These are phyloP conservation scores for Urocolius indicus DNA, from an alignment of 2,113 vertebrate species.

Conservation along the genomic window DNA sequence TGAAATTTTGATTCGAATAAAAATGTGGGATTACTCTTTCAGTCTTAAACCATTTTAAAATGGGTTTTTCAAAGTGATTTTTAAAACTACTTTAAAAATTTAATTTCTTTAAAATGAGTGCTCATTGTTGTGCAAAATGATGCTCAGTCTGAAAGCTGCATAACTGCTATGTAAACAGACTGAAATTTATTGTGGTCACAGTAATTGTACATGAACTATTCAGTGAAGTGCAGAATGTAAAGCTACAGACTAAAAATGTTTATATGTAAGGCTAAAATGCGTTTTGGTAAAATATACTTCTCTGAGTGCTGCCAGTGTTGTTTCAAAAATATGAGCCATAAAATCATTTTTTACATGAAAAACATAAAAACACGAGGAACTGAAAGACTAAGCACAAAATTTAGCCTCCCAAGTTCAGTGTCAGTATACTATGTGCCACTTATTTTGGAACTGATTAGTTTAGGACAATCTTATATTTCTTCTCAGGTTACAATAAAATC, in stretches of 20 bases:
- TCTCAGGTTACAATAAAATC: conserved; percentile 55
- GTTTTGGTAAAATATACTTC: neutral
- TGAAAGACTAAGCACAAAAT: neutral
- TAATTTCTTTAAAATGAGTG: too few relatives aligned
- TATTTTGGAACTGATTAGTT: conserved; percentile 29
- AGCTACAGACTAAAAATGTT: neutral
- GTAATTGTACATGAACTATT: neutral
- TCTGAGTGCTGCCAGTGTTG: neutral
- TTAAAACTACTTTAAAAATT: too few relatives aligned
- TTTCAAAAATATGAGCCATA: neutral
- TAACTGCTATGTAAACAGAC: neutral
- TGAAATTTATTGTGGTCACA: neutral
- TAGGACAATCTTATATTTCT: conserved; percentile 30
- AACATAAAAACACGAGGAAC: neutral
- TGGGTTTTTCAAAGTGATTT: too few relatives aligned
- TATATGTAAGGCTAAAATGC: neutral
- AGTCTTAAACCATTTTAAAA: neutral
- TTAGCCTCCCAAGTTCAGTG: neutral
- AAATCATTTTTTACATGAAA: neutral
- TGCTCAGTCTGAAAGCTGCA: neutral
- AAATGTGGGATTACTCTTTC: neutral
- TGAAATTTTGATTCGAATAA: neutral
- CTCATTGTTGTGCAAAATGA: neutral
- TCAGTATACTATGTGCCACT: neutral
- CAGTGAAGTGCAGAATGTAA: neutral